Evolutionary conservation across 2,888 invertebrate species (phyloP), one percentile per base, ranked within the genome.

Genomic region (Tricholauxania praeusta): DNA sequence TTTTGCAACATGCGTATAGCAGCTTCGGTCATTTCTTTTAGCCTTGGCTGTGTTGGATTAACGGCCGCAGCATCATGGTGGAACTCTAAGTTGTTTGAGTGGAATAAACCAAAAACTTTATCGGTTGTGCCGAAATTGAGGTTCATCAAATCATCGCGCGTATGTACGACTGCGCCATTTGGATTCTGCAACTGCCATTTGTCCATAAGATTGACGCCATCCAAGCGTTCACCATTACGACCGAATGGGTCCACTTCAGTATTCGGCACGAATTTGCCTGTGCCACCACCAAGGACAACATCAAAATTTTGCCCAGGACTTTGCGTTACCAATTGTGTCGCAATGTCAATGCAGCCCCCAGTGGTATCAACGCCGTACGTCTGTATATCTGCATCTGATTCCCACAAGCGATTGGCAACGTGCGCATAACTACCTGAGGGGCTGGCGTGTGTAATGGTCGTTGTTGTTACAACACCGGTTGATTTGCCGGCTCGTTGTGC

Each of bases 231-330:
- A 0, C 94, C 93, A 0, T 70, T 70, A 15, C 81, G 73, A 0
- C 89, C 89, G 2, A 80, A 80, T 76, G 89, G 87, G 6, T 88
- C 85, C 3, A 88, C 89, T 0, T 80, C 81, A 6, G 87, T 84
- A n/a, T 89, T 90, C 0, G 92, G 92, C 3, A 92, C 82, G 77
- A 95, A 91, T 78, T 92, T 90, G 2, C 88, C 86, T 17, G 92
- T 88, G 2, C 95, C 95, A 6, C 95, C 95, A 0, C 95, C 95
- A 83, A 95, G 88, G 71, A 94, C 91, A 0, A 94, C 93, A 86
- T 94, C 92, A 19, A 93, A 90, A 74, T 92, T 89, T 63, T 88
- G 88, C 0, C 94, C 95, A 53, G 94, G 92, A 52, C 90, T 89
- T 15, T 90, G 88, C 60, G 89, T 89, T 3, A 95, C 85, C 15